Base-by-base conservation (phyloP, 2,888 invertebrate genomes). In the Operophtera brumata region DNA sequence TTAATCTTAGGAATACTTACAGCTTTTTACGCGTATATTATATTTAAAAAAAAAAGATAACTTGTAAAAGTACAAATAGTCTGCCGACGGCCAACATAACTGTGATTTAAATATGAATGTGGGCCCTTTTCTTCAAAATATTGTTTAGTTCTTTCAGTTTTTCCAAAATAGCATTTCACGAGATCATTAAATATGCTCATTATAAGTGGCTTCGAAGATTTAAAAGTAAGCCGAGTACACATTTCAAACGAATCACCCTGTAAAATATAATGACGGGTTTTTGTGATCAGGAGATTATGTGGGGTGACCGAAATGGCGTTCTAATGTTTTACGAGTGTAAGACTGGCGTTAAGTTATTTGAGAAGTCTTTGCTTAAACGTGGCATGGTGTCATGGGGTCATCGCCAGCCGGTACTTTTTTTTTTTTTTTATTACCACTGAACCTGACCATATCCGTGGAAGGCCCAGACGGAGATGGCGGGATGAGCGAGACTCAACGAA, bases 201-300 rank as follows among this genome's bases (percentile, higher is more conserved):
- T 71, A 66, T 62, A 65, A 67, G 66, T 56, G 63, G 64, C 68
- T 67, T 53, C 56, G 25, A 37, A 61, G 68, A 65, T 74, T 70
- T 65, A 46, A 62, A 56, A 39, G 44, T 67, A 71, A 67, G 62
- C 67, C 57, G 44, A 53, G 44, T 41, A 59, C 59, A 66, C 68
- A 70, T 70, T 65, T 74, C 68, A 69, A 71, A 67, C 63, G 61
- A 66, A 71, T 66, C 65, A 59, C 63, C 57, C 62, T 65, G 69
- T 77, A 72, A 71, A 74, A 67, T 67, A 73, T 73, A 61, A 62
- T 72, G 72, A 74, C 70, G 59, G 66, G 59, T 73, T 69, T 71
- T 75, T 72, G 65, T 69, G 70, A 73, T 73, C 69, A 57, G 9
- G 39, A 47, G 67, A 62, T 67, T 67, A 64, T 56, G 60, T 57